A percentile compares a stretch with the other conserved stretches of the same genome.
Evolutionary conservation across 2,113 vertebrate genomes (phyloP).

Genomic region (Spermophilus dauricus): DNA sequence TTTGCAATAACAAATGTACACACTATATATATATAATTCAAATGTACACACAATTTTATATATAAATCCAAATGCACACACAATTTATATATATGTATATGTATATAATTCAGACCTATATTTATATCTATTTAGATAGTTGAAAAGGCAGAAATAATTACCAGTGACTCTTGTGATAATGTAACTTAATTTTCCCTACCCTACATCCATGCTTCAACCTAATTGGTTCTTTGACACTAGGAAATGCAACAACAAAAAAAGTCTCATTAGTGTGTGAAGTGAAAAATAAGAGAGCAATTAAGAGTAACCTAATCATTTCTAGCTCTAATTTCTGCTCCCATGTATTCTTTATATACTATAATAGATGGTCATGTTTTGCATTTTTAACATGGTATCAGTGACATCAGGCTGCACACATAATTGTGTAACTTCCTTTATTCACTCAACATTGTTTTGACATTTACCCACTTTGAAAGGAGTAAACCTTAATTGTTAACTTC

Average conservation of each 20-base stretch:
- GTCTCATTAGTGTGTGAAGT: background rate
- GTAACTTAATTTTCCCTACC: background rate
- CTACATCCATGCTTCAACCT: background rate
- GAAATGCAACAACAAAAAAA: background rate
- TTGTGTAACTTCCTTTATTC: background rate
- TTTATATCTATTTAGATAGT: background rate
- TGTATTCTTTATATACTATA: background rate
- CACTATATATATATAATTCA: background rate
- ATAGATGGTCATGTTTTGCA: background rate
- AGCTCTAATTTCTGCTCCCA: background rate
- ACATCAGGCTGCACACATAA: background rate
- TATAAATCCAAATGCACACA: no score
- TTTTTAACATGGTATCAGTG: background rate
- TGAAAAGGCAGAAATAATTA: background rate
- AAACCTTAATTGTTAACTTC: background rate
- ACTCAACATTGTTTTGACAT: background rate
- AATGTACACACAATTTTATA: no score
- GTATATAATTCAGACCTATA: background rate
- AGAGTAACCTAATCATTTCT: background rate
- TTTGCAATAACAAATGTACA: background rate
- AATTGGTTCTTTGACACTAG: background rate
- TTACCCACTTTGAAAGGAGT: background rate
- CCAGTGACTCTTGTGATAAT: background rate
- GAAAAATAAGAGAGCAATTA: background rate
- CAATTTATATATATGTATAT: background rate